Base-by-base conservation (phyloP, 2,797 vertebrate genomes). In the Eurystomus glaucurus region DNA sequence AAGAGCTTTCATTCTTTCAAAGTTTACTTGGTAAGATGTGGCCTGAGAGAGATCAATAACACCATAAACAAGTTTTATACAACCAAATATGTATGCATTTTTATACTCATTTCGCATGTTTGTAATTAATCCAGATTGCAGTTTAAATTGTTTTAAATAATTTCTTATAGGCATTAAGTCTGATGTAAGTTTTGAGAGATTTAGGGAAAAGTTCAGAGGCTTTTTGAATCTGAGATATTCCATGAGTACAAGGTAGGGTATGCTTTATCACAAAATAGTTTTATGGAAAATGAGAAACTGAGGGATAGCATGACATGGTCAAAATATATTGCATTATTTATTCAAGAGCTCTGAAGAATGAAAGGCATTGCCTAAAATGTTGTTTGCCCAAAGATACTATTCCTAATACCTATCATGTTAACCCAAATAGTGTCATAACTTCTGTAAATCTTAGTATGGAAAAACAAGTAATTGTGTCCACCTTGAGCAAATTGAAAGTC, bases 1-100 rank as follows among this genome's bases (percentile, higher is more conserved):
- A 91, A 69, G 10, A 74, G 11, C 31, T 96, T 95, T 92, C 29
- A 13, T 33, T 82, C 60, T 71, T 75, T 83, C 64, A 86, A 75
- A 81, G 60, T 31, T 91, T 45, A 48, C 25, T 92, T 85, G 88
- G 19, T 77, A 66, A 88, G 48, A 31, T 45, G 37, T 1, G 10
- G 9, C 45, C 57, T 68, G 9, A 78, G 37, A 68, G 29, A 94
- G 3, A 88, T 22, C 6, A n/a, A 23, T 55, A 83, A 50, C 50
- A 31, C 5, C 2, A 3, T 74, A 72, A 83, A 61, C 11, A 85
- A 50, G 26, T 85, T 77, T 52, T 60, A 25, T 57, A 15, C 37
- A 83, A 33, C 22, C 33, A 71, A 68, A 93, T 52, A 69, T 43
- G 66, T 72, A 33, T 55, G 4, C 14, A 41, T 80, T 83, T 82